Evolutionary conservation across 2,113 vertebrate species (phyloP), one percentile per base, ranked within the genome.

Genomic region (Blennius ocellaris): DNA sequence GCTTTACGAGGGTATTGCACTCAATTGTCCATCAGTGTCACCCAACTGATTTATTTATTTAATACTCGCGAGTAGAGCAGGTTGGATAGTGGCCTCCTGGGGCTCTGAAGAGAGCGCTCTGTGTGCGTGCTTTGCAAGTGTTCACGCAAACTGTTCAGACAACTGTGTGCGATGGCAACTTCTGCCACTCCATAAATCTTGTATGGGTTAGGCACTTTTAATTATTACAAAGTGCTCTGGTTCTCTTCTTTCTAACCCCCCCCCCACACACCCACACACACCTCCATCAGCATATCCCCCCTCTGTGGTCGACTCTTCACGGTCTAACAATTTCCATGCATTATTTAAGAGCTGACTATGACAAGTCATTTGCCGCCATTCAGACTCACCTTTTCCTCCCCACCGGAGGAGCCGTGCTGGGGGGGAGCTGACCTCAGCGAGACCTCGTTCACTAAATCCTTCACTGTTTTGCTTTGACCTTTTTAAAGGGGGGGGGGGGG

Each of bases 141-240:
- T 65, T 45, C 36, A 8, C 21, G 21, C 21, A 16, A 36, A 36
- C n/a, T 43, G 7, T 38, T 76, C 39, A 79, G 58, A 67, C n/a
- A 49, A 39, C 39, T 43, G 45, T 5, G 9, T 76, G 44, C 51
- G 39, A 62, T 47, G 56, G 72, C 60, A 45, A 40, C 52, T 70
- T 70, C 53, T 76, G 65, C 73, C 53, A 51, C 74, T 49, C 6
- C 78, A 83, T 90, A 58, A 89, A 85, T 80, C 73, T 81, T 89
- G 73, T 74, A 88, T 81, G 67, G 75, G 62, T 69, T 80, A 44
- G 81, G 67, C 75, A 49, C 82, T 88, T 93, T 92, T 92, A 93
- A 93, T 92, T 92, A 91, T 84, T 89, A 87, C 84, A 90, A 92
- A 92, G 88, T 86, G 82, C 82, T 76, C 48, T 59, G 78, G 72